A percentile compares a stretch with the other conserved stretches of the same genome.
Conservation (phyloP, 2,797 vertebrate genomes). For the Syngnathus acus region DNA sequence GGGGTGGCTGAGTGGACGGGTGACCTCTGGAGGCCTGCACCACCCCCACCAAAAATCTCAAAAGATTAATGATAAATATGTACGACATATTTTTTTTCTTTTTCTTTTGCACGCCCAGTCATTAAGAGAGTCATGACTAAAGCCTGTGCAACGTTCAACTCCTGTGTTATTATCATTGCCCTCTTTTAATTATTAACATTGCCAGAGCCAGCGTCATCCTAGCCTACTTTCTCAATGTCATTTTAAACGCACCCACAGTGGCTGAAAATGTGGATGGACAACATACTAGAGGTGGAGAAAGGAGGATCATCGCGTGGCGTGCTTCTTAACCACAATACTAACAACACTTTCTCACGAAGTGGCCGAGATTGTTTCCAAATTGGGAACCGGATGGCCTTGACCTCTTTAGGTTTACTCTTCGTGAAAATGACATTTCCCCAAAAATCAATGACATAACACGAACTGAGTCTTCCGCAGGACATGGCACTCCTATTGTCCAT, state of each 20-base stretch:
- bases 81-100: background rate
- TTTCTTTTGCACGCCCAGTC: background rate
- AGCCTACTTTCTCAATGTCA: constrained; percentile 1
- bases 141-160: background rate
- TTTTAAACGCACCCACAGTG: constrained; percentile 5
- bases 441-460: too few relatives aligned
- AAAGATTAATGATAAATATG: constrained; percentile 24
- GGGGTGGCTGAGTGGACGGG: constrained; percentile 38
- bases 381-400: too few relatives aligned
- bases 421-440: too few relatives aligned
- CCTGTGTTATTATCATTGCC: background rate
- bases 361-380: too few relatives aligned
- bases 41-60: constrained; percentile 24
- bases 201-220: background rate
- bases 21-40: constrained; percentile 51
- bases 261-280: background rate
- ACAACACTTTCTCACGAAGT: background rate
- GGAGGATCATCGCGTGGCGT: background rate
- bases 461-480: too few relatives aligned
- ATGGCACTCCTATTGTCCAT: too few relatives aligned
- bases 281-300: background rate
- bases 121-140: background rate
- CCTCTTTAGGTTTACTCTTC: too few relatives aligned
- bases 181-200: background rate
- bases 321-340: background rate